Evolutionary conservation across 2,113 vertebrate genomes (phyloP).

Genomic region (Elgaria multicarinata): DNA sequence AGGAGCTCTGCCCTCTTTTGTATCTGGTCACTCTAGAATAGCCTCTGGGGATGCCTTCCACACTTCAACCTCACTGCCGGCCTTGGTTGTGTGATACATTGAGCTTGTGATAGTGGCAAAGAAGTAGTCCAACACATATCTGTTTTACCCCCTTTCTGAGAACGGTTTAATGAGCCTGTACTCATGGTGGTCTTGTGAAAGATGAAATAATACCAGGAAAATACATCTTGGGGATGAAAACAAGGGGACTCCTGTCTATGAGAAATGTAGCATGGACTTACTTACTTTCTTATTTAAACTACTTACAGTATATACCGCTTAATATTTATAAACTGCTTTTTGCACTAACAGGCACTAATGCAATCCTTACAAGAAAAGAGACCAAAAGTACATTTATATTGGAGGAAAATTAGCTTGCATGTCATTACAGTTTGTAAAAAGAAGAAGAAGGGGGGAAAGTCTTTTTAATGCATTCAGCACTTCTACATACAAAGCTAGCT

Average conservation of each 20-base stretch:
- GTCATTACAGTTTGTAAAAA: not conserved
- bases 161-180: conserved; percentile 27
- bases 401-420: not conserved
- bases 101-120: not conserved
- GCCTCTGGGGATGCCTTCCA: not conserved
- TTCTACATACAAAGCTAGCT: not conserved
- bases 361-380: not conserved
- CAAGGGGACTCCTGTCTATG: conserved; percentile 1
- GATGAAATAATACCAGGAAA: conserved; percentile 30
- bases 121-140: not conserved
- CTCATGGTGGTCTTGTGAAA: conserved; percentile 37
- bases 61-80: no score
- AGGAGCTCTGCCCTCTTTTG: no score
- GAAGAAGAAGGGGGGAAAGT: not conserved
- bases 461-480: conserved; percentile 19
- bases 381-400: not conserved
- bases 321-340: not conserved
- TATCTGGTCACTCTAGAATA: no score
- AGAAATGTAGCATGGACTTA: conserved; percentile 21
- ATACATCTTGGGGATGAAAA: conserved; percentile 16
- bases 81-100: not conserved
- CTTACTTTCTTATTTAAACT: not conserved
- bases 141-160: conserved; percentile 14
- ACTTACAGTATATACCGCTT: not conserved
- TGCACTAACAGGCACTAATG: not conserved